Conservation (phyloP, 2,797 vertebrate genomes). For the Thaleichthys pacificus region DNA sequence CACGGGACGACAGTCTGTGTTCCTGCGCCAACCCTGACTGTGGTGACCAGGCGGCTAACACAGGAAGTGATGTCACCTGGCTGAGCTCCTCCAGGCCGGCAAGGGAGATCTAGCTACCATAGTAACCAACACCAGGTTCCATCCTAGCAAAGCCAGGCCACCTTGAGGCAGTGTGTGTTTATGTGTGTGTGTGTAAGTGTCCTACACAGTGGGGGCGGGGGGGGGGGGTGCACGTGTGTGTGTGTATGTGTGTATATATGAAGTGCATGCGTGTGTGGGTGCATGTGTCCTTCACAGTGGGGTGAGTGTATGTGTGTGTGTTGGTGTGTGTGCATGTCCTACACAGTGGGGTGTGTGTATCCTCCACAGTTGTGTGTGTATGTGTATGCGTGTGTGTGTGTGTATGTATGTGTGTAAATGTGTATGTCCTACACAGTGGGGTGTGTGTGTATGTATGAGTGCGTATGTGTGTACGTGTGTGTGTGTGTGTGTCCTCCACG, state of each 20-base stretch:
- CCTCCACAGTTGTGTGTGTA: too few relatives aligned
- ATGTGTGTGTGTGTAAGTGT: constrained; percentile 10
- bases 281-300: background rate
- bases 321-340: background rate
- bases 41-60: background rate
- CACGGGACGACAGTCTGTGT: background rate
- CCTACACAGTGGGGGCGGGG: background rate
- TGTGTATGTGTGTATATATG: background rate
- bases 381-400: too few relatives aligned
- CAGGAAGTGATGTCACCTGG: constrained; percentile 23
- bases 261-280: too few relatives aligned
- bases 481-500: background rate
- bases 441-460: background rate
- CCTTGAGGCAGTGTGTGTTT: constrained; percentile 19
- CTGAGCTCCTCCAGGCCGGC: constrained; percentile 21
- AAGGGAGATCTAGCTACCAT: constrained; percentile 49
- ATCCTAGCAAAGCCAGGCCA: constrained; percentile 44
- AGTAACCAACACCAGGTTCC: constrained; percentile 54
- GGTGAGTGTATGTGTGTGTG: too few relatives aligned
- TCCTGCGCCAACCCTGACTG: constrained; percentile 18
- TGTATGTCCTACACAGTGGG: too few relatives aligned
- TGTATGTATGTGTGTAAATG: too few relatives aligned
- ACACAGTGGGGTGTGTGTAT: background rate
- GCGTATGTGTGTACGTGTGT: background rate
- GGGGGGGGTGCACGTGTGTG: background rate